Conservation (phyloP, 2,113 vertebrate genomes). For the Ophthalmolycus amberensis region DNA sequence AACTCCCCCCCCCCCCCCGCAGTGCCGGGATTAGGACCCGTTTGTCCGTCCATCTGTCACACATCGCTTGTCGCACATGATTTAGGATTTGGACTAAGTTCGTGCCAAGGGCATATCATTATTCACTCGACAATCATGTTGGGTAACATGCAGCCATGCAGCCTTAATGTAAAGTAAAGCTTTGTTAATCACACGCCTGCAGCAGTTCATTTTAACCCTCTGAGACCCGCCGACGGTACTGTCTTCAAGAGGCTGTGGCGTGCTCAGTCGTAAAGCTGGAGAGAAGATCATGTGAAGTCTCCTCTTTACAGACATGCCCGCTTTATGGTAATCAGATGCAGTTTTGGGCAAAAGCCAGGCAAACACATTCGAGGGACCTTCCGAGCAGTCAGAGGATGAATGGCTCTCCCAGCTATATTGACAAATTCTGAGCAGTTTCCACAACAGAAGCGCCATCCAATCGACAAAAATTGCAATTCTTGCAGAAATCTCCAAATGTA, state of each 20-base stretch:
- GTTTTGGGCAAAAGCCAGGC: not conserved
- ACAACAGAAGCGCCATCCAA: not conserved
- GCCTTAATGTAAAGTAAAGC: constrained; percentile 9
- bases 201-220: constrained; percentile 6
- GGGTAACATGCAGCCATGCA: not conserved
- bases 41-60: constrained; percentile 51
- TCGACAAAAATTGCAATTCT: not conserved
- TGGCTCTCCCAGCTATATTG: not conserved
- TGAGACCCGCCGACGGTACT: no score
- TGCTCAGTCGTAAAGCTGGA: not conserved
- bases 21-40: constrained; percentile 27
- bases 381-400: not conserved
- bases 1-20: constrained; percentile 25
- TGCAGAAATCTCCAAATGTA: no score
- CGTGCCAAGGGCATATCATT: not conserved
- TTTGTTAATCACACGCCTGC: constrained; percentile 21
- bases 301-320: not conserved
- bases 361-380: not conserved
- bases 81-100: constrained; percentile 2
- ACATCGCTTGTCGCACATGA: constrained; percentile 16
- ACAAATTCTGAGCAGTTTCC: not conserved
- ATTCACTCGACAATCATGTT: not conserved
- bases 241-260: not conserved
- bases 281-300: not conserved
- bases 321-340: not conserved